Evolutionary conservation across 2,797 vertebrate species (phyloP), one percentile per base, ranked within the genome.

Genomic region (Somateria mollissima): DNA sequence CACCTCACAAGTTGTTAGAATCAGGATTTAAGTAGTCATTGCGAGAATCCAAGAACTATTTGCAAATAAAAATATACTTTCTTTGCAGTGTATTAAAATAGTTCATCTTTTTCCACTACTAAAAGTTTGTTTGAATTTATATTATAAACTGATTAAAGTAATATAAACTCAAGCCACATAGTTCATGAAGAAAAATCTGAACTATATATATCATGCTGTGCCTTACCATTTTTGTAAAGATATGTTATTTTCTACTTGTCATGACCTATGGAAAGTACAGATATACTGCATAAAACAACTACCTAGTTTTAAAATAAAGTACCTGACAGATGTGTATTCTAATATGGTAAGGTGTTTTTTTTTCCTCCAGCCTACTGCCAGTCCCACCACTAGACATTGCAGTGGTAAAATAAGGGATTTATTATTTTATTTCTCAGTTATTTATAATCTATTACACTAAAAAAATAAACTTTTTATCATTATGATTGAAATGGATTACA

Each of bases 321-420:
- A 37, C 28, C 34, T 65, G 32, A 30, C 67, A 77, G 47, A 36
- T 19, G 17, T 1, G 1, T 19, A 27, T 61, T 66, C 37, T n/a
- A 34, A 16, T 2, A 6, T 8, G 22, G 17, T n/a, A 49, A 56
- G 51, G 25, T 34, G 58, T 10, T 5, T 41, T 36, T 41, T 36
- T 62, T 47, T 39, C 53, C 24, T 25, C 14, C 25, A 60, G 39
- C 13, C 36, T 74, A 34, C 34, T 47, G 34, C 34, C 36, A 58
- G 21, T 5, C 14, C 11, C 25, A n/a, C 39, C 30, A 41, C 65
- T 34, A 60, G 18, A 49, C 0, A 1, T 3, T n/a, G 54, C 41
- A 41, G 15, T 1, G 51, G 8, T 27, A 49, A 70, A 84, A 45
- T 10, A 41, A 56, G 7, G 20, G 39, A 13, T 72, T 64, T 41